phyloP scores from a whole-genome alignment of 2,888 invertebrate genomes.

The Bursaphelenchus okinawaensis region DNA sequence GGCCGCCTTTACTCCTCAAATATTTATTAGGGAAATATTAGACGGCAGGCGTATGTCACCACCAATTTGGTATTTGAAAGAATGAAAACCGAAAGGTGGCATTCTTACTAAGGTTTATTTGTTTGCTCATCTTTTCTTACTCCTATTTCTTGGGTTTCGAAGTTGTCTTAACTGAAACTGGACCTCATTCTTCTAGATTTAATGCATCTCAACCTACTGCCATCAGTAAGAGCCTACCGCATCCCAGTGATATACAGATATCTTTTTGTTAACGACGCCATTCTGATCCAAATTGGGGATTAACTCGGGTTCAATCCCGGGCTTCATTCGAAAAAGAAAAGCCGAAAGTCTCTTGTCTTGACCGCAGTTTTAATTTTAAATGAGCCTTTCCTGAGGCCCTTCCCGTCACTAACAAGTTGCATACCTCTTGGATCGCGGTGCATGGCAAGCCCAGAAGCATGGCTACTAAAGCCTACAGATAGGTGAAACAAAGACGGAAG shows the following conservation, averaged over 20 bases:
- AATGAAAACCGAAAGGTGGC: not conserved
- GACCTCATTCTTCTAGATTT: no score
- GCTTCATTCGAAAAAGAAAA: not conserved
- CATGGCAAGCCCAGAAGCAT: conserved; percentile 3
- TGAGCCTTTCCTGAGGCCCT: not conserved
- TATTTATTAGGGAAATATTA: not conserved
- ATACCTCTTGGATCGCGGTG: not conserved
- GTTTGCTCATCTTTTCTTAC: not conserved
- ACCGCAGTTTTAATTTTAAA: not conserved
- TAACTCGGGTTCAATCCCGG: not conserved
- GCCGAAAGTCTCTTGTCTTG: conserved; percentile 1
- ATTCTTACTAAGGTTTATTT: not conserved
- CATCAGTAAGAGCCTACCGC: not conserved
- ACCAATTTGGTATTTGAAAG: not conserved
- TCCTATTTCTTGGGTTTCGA: not conserved
- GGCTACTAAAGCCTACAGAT: not conserved
- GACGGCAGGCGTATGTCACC: not conserved
- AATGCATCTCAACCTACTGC: no score
- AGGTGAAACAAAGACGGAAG: not conserved
- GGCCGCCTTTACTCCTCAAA: not conserved
- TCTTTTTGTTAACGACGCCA: conserved; percentile 4
- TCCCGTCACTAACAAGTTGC: not conserved
- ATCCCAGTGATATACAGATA: conserved; percentile 4
- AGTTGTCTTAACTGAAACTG: no score
- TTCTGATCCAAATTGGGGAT: not conserved